Conservation (phyloP, 2,113 vertebrate species). For the Cyphomyrus plagiostoma region DNA sequence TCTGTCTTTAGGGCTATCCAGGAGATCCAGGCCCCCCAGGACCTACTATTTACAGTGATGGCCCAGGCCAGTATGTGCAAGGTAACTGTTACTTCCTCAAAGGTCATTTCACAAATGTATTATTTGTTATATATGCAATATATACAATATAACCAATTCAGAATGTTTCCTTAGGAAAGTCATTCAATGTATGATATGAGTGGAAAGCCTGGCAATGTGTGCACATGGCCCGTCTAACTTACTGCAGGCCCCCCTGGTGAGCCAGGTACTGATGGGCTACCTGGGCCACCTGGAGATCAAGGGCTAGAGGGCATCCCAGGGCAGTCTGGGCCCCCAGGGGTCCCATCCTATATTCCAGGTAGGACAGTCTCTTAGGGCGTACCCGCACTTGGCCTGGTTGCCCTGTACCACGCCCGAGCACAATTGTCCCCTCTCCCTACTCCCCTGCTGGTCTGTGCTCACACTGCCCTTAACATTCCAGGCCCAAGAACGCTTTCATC, state of each 20-base stretch:
- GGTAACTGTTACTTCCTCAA: background rate
- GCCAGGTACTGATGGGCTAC: slow-evolving; percentile 57
- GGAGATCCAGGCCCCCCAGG: slow-evolving; percentile 73
- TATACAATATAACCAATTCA: background rate
- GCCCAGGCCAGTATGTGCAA: background rate
- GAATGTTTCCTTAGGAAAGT: background rate
- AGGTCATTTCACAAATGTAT: background rate
- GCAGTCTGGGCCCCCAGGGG: slow-evolving; percentile 63
- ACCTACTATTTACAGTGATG: slow-evolving; percentile 42
- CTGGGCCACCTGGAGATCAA: slow-evolving; percentile 66
- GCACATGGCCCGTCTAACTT: slow-evolving; percentile 22
- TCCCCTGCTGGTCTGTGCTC: background rate
- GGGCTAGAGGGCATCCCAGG: slow-evolving; percentile 67
- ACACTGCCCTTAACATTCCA: background rate
- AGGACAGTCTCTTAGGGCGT: background rate
- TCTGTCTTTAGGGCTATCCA: slow-evolving; percentile 69
- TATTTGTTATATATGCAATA: background rate
- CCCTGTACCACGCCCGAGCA: background rate
- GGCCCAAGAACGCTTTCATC: background rate
- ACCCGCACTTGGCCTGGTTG: background rate
- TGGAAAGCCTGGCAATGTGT: background rate
- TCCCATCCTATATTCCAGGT: slow-evolving; percentile 58
- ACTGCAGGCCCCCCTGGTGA: slow-evolving; percentile 68
- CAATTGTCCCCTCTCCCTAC: background rate
- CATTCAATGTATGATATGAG: background rate